Evolutionary conservation across 1,140 invertebrate species (phyloP), one percentile per base, ranked within the genome.

Genomic region (Limonius californicus): DNA sequence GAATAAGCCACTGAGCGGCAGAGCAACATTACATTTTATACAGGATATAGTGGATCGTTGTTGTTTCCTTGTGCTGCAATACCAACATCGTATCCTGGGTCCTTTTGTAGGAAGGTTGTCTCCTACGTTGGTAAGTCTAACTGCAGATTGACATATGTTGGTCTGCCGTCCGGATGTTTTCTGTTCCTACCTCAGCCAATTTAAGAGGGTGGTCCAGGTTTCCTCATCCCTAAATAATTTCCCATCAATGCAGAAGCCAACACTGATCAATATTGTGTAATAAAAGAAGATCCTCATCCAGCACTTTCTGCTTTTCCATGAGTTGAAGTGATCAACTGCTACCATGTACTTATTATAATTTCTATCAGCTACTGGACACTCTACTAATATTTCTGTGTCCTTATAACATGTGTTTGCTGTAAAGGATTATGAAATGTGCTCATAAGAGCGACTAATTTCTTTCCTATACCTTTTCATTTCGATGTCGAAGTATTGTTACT

Each of bases 321-420:
- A 14, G 15, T 61, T 57, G 15, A 15, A 57, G 45, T 64, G 39
- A 57, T 68, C 66, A 42, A n/a, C 68, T 66, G 35, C 66, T 66
- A 15, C 66, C 66, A n/a, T n/a, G n/a, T 68, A 39, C 21, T 50
- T 54, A 57, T 70, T 70, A 42, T 68, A 70, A 54, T 66, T 61
- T 8, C 2, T 16, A 16, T 66, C 53, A 15, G 54, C 15, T 59
- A 62, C 59, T 9, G 68, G 68, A 54, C 66, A 61, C 18, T 50
- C 8, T n/a, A 69, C 53, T 19, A 16, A 30, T 1, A 16, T 20
- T 19, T 47, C 53, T 57, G 14, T 21, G 19, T 12, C 58, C n/a
- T 35, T 42, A 15, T 3, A 7, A 14, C 15, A 54, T 54, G 21
- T 58, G 27, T 42, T 1, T 11, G 57, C 45, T 59, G 15, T 12